phyloP scores from a whole-genome alignment of 2,797 vertebrate genomes.

The Centroberyx gerrardi region DNA sequence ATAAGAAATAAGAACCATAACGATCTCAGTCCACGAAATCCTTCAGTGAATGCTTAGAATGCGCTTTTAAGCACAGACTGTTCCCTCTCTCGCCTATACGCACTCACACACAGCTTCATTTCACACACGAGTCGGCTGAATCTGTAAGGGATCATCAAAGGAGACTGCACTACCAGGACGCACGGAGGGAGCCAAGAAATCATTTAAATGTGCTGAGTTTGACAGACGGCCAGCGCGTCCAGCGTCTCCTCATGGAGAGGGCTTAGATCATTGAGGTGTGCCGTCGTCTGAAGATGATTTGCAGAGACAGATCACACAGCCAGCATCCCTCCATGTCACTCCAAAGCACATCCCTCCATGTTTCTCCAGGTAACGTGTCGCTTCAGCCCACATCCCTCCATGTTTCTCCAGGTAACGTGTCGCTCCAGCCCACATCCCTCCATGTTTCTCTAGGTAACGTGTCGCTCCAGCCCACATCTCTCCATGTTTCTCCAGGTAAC shows the following conservation, averaged over 20 bases:
- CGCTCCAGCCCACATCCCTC: conserved; percentile 31
- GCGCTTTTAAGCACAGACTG: background rate
- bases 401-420: conserved; percentile 34
- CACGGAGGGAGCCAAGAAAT: background rate
- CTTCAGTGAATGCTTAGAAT: background rate
- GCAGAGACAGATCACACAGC: conserved; percentile 42
- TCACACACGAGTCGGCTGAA: conserved; percentile 11
- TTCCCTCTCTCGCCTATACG: background rate
- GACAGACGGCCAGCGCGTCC: conserved; percentile 37
- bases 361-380: conserved; percentile 36
- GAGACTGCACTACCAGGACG: background rate
- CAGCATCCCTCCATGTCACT: conserved; percentile 43
- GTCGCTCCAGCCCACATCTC: conserved; percentile 27
- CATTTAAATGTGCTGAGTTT: conserved; percentile 37
- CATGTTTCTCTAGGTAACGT: conserved; percentile 34
- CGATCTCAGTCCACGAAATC: background rate
- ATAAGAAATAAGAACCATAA: background rate
- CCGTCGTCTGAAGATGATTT: conserved; percentile 42
- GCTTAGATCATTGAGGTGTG: conserved; percentile 34
- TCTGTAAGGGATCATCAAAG: conserved; percentile 37
- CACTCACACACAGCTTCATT: background rate
- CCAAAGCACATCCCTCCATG: conserved; percentile 34
- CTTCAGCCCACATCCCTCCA: conserved; percentile 28
- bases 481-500: conserved; percentile 32
- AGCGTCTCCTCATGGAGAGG: conserved; percentile 30